phyloP scores from a whole-genome alignment of 2,888 invertebrate genomes.

The Parnassius glacialis region DNA sequence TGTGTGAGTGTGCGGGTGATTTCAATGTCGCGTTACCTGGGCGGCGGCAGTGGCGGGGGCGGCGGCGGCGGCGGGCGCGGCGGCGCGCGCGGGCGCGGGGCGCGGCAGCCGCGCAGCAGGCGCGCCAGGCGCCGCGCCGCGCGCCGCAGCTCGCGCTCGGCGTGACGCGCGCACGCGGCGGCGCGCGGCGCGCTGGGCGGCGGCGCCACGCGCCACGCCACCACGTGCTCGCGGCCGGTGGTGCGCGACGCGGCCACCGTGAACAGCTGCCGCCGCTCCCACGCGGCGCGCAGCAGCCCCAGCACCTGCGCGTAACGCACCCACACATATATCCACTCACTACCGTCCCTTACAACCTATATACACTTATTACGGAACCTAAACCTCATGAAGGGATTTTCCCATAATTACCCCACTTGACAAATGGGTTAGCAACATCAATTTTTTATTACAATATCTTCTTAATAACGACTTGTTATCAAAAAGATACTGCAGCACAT shows the following conservation, averaged over 20 bases:
- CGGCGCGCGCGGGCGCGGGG: slow-evolving; percentile 2
- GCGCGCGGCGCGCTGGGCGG: slow-evolving; percentile 50
- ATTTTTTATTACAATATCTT: too few relatives aligned
- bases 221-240: slow-evolving; percentile 94
- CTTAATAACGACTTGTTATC: too few relatives aligned
- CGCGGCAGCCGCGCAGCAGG: slow-evolving; percentile 27
- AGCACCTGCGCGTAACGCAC: slow-evolving; percentile 75
- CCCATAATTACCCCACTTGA: too few relatives aligned
- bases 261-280: slow-evolving; percentile 91
- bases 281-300: slow-evolving; percentile 88
- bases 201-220: slow-evolving; percentile 87
- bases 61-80: not conserved
- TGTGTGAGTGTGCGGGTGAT: too few relatives aligned
- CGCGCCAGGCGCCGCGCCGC: slow-evolving; percentile 32
- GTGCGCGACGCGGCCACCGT: slow-evolving; percentile 93
- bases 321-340: too few relatives aligned
- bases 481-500: too few relatives aligned
- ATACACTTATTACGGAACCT: too few relatives aligned
- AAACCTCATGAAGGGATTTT: too few relatives aligned
- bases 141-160: slow-evolving; percentile 1
- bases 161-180: slow-evolving; percentile 31
- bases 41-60: not conserved
- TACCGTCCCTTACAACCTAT: too few relatives aligned
- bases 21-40: too few relatives aligned
- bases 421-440: too few relatives aligned